A percentile compares a stretch with the other conserved stretches of the same genome.
phyloP scores from a whole-genome alignment of 2,113 vertebrate genomes.

The Puntigrus tetrazona region DNA sequence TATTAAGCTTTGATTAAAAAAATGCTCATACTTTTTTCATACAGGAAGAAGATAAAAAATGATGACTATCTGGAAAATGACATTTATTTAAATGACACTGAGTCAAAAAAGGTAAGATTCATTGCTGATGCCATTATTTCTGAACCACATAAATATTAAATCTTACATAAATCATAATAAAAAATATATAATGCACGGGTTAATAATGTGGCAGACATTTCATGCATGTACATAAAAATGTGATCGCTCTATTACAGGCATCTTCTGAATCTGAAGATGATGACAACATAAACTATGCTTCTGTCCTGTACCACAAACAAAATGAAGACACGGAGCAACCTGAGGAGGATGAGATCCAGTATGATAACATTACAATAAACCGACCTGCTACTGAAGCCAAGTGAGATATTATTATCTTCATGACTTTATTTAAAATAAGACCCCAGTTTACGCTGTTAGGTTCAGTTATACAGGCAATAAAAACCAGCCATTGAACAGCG shows the following conservation, averaged over 20 bases:
- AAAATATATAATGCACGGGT: no score
- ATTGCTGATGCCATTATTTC: no score
- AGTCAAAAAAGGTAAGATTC: neutral
- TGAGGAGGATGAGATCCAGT: neutral
- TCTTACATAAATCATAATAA: no score
- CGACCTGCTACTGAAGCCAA: neutral
- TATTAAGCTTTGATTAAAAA: no score
- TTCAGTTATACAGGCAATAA: neutral
- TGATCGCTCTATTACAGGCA: neutral
- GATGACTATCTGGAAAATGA: neutral
- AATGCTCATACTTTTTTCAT: neutral
- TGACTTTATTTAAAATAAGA: no score
- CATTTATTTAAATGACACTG: neutral
- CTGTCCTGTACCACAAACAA: neutral
- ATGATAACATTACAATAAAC: neutral
- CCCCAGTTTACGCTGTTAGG: no score
- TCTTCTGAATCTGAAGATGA: neutral
- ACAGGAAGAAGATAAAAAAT: neutral
- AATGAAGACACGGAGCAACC: neutral
- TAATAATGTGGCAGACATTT: no score
- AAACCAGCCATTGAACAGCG: neutral
- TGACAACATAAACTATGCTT: no score
- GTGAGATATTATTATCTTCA: neutral
- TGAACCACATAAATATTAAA: no score
- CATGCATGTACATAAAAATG: no score